phyloP scores from a whole-genome alignment of 2,797 vertebrate species.

The Phrynocephalus vlangalii region DNA sequence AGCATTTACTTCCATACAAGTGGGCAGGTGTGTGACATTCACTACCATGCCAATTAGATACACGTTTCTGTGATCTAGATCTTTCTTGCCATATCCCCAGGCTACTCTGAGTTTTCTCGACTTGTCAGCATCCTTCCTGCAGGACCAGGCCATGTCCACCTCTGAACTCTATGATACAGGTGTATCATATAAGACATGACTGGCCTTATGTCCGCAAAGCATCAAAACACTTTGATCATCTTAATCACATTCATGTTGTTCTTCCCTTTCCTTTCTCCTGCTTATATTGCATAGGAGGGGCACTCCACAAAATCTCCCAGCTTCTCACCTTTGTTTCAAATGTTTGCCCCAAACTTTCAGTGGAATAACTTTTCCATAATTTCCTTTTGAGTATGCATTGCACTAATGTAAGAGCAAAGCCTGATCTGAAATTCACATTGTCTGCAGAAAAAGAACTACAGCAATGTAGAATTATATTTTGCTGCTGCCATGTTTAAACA shows the following conservation, averaged over 20 bases:
- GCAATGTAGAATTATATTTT: background rate
- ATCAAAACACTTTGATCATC: conserved; percentile 9
- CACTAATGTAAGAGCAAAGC: background rate
- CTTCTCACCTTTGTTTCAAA: background rate
- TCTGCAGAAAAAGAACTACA: background rate
- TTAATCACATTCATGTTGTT: conserved; percentile 2
- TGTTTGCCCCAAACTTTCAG: background rate
- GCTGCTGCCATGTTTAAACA: background rate
- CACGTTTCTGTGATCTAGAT: background rate
- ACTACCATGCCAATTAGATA: background rate
- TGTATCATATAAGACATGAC: background rate
- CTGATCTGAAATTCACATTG: background rate
- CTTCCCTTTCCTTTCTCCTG: background rate
- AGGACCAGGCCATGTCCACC: background rate
- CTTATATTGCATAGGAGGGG: background rate
- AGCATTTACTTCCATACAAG: background rate
- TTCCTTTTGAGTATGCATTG: background rate
- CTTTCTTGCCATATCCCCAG: background rate
- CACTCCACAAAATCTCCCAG: background rate
- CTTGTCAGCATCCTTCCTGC: background rate
- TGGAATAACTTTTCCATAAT: background rate
- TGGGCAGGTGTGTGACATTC: background rate
- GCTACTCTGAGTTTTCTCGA: background rate
- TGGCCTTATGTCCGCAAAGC: background rate
- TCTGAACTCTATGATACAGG: background rate